A percentile compares a stretch with the other conserved stretches of the same genome.
These are phyloP conservation scores for Netelia virgata DNA, from an alignment of 2,888 invertebrate genomes.

Conservation along the genomic window DNA sequence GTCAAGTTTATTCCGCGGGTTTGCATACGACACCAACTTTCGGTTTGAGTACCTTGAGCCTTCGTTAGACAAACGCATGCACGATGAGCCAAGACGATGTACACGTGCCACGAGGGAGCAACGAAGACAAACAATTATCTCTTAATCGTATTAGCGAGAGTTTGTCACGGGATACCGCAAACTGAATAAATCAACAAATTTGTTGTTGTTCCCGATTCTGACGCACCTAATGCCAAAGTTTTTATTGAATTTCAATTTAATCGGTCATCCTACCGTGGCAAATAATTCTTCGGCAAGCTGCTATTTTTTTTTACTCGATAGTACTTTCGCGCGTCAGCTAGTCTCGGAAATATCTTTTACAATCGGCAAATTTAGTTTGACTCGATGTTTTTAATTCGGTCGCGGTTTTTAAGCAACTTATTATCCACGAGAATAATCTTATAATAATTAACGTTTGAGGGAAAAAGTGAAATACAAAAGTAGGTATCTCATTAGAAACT, in stretches of 20 bases:
- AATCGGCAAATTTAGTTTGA: neutral
- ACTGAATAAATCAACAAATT: constrained; percentile 13
- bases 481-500: too few relatives aligned
- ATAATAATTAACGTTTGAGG: neutral
- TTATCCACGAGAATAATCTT: neutral
- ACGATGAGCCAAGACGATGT: neutral
- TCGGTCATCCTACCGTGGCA: neutral
- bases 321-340: neutral
- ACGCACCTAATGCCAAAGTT: constrained; percentile 25
- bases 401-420: neutral
- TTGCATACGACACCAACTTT: constrained; percentile 29
- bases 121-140: constrained; percentile 46
- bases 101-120: constrained; percentile 32
- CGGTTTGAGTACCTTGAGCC: constrained; percentile 9
- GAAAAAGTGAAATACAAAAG: neutral
- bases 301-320: neutral
- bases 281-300: neutral
- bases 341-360: neutral
- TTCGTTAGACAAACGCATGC: constrained; percentile 8
- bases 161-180: constrained; percentile 46
- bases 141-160: constrained; percentile 25
- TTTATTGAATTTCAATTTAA: neutral
- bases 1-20: constrained; percentile 35
- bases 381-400: neutral
- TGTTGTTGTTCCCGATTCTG: constrained; percentile 3